Conservation (phyloP, 2,888 invertebrate species). For the Cistogaster globosa region DNA sequence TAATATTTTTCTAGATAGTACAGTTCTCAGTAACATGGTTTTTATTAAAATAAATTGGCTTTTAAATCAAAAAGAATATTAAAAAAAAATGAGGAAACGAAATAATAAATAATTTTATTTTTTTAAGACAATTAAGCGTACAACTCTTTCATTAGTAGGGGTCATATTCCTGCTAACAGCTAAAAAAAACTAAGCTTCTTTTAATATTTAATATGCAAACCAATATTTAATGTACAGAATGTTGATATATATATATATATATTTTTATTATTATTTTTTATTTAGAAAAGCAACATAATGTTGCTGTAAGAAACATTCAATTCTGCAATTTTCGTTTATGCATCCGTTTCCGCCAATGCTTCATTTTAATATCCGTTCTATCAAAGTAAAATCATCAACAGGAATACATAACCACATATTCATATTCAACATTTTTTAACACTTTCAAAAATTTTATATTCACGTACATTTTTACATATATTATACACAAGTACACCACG, state of each 20-base stretch:
- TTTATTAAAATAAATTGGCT: too few species aligned
- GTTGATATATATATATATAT: not conserved
- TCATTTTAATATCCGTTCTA: constrained; percentile 71
- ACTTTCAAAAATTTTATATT: not conserved
- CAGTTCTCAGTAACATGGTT: too few species aligned
- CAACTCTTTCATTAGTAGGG: too few species aligned
- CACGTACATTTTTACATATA: constrained; percentile 18
- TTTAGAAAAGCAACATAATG: constrained; percentile 22
- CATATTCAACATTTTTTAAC: not conserved
- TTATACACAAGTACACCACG: not conserved
- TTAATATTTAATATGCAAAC: not conserved
- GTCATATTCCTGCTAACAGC: too few species aligned
- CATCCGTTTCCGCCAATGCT: constrained; percentile 71
- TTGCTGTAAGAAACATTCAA: constrained; percentile 67
- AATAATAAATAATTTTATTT: too few species aligned
- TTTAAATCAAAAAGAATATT: too few species aligned
- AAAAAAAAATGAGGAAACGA: too few species aligned
- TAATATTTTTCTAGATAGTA: too few species aligned
- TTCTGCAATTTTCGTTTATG: constrained; percentile 71
- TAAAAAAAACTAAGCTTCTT: too few species aligned
- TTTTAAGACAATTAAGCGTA: too few species aligned
- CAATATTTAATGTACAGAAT: not conserved
- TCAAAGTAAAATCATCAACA: constrained; percentile 38
- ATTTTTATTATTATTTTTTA: constrained; percentile 5
- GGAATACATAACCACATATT: constrained; percentile 20